Conservation (phyloP, 2,797 vertebrate genomes). For the Enteromius anoplus region DNA sequence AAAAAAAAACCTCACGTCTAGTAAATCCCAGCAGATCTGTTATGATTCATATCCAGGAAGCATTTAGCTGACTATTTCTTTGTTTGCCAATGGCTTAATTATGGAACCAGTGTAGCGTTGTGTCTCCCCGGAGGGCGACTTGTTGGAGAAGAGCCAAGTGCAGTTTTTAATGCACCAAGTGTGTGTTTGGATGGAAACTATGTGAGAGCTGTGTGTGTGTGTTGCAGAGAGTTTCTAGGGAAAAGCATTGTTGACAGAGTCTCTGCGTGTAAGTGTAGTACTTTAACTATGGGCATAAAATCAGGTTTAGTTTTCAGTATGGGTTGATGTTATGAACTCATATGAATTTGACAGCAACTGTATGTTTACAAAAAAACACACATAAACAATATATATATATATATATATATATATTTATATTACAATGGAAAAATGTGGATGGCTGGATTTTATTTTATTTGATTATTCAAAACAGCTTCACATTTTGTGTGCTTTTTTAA, state of each 20-base stretch:
- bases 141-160: constrained; percentile 73
- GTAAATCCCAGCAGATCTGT: constrained; percentile 60
- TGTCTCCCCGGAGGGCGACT: constrained; percentile 68
- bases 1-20: constrained; percentile 51
- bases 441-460: neutral
- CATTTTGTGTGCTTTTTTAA: neutral
- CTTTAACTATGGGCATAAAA: constrained; percentile 6
- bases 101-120: constrained; percentile 68
- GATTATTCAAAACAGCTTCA: neutral
- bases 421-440: neutral
- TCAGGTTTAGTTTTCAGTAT: neutral
- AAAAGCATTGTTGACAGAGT: constrained; percentile 22
- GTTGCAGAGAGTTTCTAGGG: neutral
- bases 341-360: neutral
- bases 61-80: constrained; percentile 72
- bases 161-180: constrained; percentile 58
- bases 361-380: neutral
- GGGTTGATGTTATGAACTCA: neutral
- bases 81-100: constrained; percentile 75
- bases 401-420: too few relatives aligned
- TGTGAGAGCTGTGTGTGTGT: constrained; percentile 16
- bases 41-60: constrained; percentile 71
- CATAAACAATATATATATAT: too few relatives aligned
- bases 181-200: constrained; percentile 41
- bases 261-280: neutral